A percentile compares a stretch with the other conserved stretches of the same genome.
Conservation (phyloP, 1,140 invertebrate species). For the Rhizoglyphus robini region DNA sequence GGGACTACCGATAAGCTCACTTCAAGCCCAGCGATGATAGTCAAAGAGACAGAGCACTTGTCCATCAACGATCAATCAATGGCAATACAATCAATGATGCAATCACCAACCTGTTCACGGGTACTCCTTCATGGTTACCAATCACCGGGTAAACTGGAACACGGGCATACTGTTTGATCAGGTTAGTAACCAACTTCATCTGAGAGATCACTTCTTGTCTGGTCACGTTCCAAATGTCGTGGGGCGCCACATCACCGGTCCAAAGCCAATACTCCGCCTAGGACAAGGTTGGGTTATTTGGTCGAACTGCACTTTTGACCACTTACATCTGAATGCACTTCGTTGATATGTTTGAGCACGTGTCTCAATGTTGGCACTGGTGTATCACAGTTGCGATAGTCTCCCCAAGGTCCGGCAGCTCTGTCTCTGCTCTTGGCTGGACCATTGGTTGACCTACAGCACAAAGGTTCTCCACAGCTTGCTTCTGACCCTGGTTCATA, state of each 20-base stretch:
- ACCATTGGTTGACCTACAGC: slow-evolving; percentile 51
- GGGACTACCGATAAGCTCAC: too few relatives aligned
- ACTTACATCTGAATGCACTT: slow-evolving; percentile 45
- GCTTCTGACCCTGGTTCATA: slow-evolving; percentile 79
- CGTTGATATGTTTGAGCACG: slow-evolving; percentile 72
- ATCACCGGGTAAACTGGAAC: slow-evolving; percentile 83
- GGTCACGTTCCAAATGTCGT: slow-evolving; percentile 96
- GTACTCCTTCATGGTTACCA: slow-evolving; percentile 90
- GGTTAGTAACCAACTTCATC: slow-evolving; percentile 65
- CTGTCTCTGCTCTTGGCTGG: slow-evolving; percentile 47
- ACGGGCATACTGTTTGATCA: slow-evolving; percentile 65
- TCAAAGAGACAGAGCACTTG: too few relatives aligned
- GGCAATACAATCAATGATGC: not conserved
- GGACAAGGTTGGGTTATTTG: not conserved
- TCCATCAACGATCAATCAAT: not conserved
- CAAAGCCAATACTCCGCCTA: slow-evolving; percentile 94
- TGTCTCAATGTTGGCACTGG: slow-evolving; percentile 76
- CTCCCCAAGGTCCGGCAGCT: slow-evolving; percentile 79
- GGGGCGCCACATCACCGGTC: slow-evolving; percentile 91
- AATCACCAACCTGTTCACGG: slow-evolving; percentile 64
- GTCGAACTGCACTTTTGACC: not conserved
- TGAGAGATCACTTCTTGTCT: slow-evolving; percentile 70
- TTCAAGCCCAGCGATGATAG: too few relatives aligned
- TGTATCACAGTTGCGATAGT: slow-evolving; percentile 74
- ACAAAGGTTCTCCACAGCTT: slow-evolving; percentile 75